These are phyloP conservation scores for Nephotettix cincticeps DNA, from an alignment of 1,140 invertebrate genomes.

Conservation along the genomic window DNA sequence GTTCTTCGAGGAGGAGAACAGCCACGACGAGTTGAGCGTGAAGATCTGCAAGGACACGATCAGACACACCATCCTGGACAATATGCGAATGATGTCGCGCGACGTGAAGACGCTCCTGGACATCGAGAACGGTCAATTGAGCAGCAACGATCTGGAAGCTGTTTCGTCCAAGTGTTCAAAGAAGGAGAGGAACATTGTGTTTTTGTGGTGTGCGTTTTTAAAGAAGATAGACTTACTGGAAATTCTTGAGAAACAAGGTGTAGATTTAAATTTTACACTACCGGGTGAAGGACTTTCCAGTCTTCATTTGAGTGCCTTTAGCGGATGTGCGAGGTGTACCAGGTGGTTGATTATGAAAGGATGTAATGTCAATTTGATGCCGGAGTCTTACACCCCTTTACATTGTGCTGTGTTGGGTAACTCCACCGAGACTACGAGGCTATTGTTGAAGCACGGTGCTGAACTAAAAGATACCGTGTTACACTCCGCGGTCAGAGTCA, in stretches of 20 bases:
- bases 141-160: not conserved
- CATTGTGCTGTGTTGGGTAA: constrained; percentile 82
- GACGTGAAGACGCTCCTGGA: constrained; percentile 66
- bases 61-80: constrained; percentile 65
- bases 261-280: constrained; percentile 67
- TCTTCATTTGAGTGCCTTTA: constrained; percentile 73
- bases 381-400: constrained; percentile 62
- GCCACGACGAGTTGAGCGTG: constrained; percentile 63
- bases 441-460: constrained; percentile 66
- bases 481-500: constrained; percentile 72
- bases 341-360: constrained; percentile 65
- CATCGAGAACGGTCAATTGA: constrained; percentile 57
- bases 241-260: constrained; percentile 58
- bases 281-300: constrained; percentile 65
- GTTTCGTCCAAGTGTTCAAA: constrained; percentile 44
- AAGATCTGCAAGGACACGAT: constrained; percentile 73
- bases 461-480: constrained; percentile 69
- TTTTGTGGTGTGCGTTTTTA: constrained; percentile 69
- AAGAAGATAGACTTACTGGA: constrained; percentile 64
- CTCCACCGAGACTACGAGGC: constrained; percentile 66
- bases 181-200: constrained; percentile 62
- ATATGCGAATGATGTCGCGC: constrained; percentile 64
- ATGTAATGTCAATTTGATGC: constrained; percentile 58
- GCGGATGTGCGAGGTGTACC: constrained; percentile 68
- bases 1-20: constrained; percentile 51